Percentiles rank a stretch among this genome's conserved stretches.
These are phyloP conservation scores for Smittia sp. DNA, from an alignment of 2,888 invertebrate genomes.

Conservation along the genomic window DNA sequence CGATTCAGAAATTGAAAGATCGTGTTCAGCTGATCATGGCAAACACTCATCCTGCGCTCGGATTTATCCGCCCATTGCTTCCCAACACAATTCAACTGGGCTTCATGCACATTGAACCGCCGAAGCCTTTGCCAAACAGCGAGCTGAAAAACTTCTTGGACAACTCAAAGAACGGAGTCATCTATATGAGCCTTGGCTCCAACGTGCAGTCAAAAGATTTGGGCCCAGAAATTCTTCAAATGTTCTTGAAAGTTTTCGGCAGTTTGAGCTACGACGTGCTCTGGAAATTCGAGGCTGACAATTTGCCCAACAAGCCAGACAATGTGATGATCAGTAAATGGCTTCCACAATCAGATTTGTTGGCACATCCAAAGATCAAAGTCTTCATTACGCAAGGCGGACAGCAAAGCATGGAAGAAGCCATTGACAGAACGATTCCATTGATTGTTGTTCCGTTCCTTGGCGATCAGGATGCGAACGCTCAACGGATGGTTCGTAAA, in stretches of 20 bases:
- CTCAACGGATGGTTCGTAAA: conserved; percentile 43
- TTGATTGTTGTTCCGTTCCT: conserved; percentile 43
- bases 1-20: not conserved
- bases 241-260: conserved; percentile 48
- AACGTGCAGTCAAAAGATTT: conserved; percentile 46
- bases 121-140: not conserved
- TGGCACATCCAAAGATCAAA: conserved; percentile 32
- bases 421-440: conserved; percentile 34
- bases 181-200: conserved; percentile 40
- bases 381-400: conserved; percentile 34
- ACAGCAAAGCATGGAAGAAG: conserved; percentile 38
- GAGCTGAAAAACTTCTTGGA: conserved; percentile 34
- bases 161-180: conserved; percentile 30
- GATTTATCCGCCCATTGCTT: conserved; percentile 12
- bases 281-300: conserved; percentile 51
- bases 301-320: conserved; percentile 46
- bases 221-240: conserved; percentile 46
- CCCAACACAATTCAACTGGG: conserved; percentile 37
- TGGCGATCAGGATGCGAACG: conserved; percentile 53
- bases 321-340: conserved; percentile 48
- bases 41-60: conserved; percentile 24
- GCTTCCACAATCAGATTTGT: conserved; percentile 32
- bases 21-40: conserved; percentile 2
- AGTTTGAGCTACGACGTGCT: conserved; percentile 50
- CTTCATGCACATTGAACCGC: conserved; percentile 32